Evolutionary conservation across 2,888 invertebrate species (phyloP).

Genomic region (Buathra laborator): DNA sequence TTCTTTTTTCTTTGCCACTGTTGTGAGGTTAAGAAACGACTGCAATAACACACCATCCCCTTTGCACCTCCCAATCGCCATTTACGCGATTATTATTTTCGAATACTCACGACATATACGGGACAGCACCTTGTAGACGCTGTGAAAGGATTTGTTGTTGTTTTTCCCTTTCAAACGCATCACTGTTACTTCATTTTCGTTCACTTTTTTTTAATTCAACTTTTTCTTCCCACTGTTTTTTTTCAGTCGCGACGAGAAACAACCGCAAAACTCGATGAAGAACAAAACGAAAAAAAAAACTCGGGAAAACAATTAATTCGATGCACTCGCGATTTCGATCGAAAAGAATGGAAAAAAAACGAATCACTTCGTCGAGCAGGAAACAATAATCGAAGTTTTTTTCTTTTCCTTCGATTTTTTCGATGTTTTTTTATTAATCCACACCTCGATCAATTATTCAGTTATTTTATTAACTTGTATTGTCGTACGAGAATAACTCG

Average conservation of each 20-base stretch:
- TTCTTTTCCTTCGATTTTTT: too few species aligned
- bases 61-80: too few species aligned
- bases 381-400: too few species aligned
- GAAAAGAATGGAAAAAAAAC: not conserved
- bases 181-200: conserved; percentile 77
- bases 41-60: too few species aligned
- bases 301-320: conserved; percentile 1
- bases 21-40: too few species aligned
- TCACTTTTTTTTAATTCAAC: conserved; percentile 13
- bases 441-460: conserved; percentile 28
- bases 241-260: not conserved
- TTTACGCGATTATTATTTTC: too few species aligned
- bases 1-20: too few species aligned
- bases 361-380: not conserved
- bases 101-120: conserved; percentile 84
- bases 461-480: conserved; percentile 44
- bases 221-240: not conserved
- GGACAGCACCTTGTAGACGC: conserved; percentile 83
- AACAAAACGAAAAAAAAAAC: not conserved
- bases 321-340: not conserved
- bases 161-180: conserved; percentile 84
- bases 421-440: not conserved
- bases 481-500: not conserved
- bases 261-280: not conserved
- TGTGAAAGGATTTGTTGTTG: conserved; percentile 83